Base-by-base conservation (phyloP, 2,113 vertebrate species). In the Acanthochromis polyacanthus region DNA sequence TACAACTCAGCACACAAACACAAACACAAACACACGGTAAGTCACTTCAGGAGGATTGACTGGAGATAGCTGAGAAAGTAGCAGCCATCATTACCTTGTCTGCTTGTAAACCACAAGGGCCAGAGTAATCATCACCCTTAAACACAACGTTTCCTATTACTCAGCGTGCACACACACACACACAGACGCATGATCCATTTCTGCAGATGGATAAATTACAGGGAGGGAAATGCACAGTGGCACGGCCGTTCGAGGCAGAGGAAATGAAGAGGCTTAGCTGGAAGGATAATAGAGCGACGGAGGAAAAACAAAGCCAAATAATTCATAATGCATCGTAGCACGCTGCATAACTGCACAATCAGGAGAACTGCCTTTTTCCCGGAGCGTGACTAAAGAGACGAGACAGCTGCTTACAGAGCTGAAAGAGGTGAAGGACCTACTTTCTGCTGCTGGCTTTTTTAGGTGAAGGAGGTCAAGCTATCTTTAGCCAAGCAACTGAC, bases 201-300 rank as follows among this genome's bases (percentile, higher is more conserved):
- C 80, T 87, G 84, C 70, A 84, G 83, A 90, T 87, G 87, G 89
- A 89, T 89, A 85, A 86, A 90, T 88, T 81, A 83, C 85, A 75
- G 66, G 72, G 70, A 74, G 78, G 51, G 71, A 83, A 81, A 89
- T 82, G 79, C 80, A 81, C 80, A 82, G 84, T 78, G 76, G 86
- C 78, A 75, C 73, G 66, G 73, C n/a, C 45, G 22, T 77, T 74
- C 19, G 11, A 71, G 65, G 74, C 76, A 75, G 62, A 83, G 83
- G 90, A 90, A 92, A 89, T 79, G 81, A 91, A 81, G 84, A 84
- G 81, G 90, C 80, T 86, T 79, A 86, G 81, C 86, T 80, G 0
- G 60, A 74, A 74, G 82, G 84, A 79, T 89, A 86, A 87, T 72
- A 82, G 69, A 76, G 71, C 46, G 30, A 83, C 73, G 43, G 36